Percentiles rank a stretch among this genome's conserved stretches.
Conservation (phyloP, 2,113 vertebrate species). For the Nothobranchius furzeri region DNA sequence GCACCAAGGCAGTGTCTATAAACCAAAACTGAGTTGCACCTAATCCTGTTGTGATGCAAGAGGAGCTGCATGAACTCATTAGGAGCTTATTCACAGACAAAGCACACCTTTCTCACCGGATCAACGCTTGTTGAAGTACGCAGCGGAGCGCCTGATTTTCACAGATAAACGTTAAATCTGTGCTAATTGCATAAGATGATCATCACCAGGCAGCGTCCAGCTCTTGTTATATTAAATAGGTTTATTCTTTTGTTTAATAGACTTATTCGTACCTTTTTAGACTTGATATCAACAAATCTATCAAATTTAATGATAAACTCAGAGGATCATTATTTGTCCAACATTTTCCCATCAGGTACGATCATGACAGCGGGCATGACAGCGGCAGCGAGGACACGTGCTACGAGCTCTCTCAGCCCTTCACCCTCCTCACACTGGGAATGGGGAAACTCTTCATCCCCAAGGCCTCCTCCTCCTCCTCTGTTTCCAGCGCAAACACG, state of each 20-base stretch:
- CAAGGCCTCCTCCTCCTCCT: constrained; percentile 77
- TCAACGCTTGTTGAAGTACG: constrained; percentile 16
- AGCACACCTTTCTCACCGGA: constrained; percentile 41
- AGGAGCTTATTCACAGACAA: constrained; percentile 62
- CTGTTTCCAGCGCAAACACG: constrained; percentile 74
- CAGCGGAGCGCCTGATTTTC: constrained; percentile 32
- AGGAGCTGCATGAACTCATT: constrained; percentile 49
- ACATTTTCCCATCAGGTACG: constrained; percentile 79
- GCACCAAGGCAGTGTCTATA: constrained; percentile 6
- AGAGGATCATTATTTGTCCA: too few species aligned
- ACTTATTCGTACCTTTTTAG: not conserved
- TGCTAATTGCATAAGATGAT: constrained; percentile 20
- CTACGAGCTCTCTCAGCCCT: constrained; percentile 89
- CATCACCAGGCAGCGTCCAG: not conserved
- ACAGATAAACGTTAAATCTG: constrained; percentile 16
- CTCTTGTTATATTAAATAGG: not conserved
- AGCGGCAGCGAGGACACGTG: constrained; percentile 94
- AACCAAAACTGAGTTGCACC: constrained; percentile 26
- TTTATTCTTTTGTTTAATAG: not conserved
- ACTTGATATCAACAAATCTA: not conserved
- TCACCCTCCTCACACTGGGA: constrained; percentile 90
- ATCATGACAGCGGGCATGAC: constrained; percentile 97
- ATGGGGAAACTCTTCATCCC: constrained; percentile 96
- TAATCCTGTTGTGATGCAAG: constrained; percentile 70
- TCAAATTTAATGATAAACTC: not conserved